These are phyloP conservation scores for Tetheella fluctuosa DNA, from an alignment of 2,888 invertebrate genomes.

Conservation along the genomic window DNA sequence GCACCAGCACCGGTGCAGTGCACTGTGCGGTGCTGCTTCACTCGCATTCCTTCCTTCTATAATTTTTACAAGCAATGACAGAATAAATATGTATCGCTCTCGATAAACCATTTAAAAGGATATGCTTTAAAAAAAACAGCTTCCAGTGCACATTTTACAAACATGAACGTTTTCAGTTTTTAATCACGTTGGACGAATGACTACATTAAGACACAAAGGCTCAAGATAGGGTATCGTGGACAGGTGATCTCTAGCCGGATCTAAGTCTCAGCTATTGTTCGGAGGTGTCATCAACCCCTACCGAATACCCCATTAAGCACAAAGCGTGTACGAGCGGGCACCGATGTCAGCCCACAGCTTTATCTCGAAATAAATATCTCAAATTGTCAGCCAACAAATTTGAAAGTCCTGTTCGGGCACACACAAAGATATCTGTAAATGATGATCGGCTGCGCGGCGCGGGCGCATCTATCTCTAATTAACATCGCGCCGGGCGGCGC, in stretches of 20 bases:
- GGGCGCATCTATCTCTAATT: constrained; percentile 66
- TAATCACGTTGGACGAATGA: not conserved
- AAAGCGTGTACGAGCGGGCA: not conserved
- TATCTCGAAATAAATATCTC: constrained; percentile 60
- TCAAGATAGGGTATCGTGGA: too few relatives aligned
- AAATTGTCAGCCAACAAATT: constrained; percentile 61
- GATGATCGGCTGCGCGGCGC: constrained; percentile 38
- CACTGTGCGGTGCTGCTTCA: constrained; percentile 11
- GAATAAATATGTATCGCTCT: constrained; percentile 32
- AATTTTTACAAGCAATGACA: constrained; percentile 37
- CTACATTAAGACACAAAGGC: not conserved
- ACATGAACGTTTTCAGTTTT: not conserved
- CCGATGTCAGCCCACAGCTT: constrained; percentile 21
- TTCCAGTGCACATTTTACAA: not conserved
- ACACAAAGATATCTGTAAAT: constrained; percentile 48
- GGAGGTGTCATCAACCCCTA: constrained; percentile 2
- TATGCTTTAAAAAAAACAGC: not conserved
- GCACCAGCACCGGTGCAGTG: constrained; percentile 21
- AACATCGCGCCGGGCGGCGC: constrained; percentile 49
- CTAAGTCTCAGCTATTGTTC: not conserved
- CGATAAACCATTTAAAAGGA: constrained; percentile 25
- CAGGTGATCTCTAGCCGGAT: not conserved
- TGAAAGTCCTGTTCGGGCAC: constrained; percentile 55
- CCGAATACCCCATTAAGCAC: constrained; percentile 5
- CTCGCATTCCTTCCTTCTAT: constrained; percentile 31